These are phyloP conservation scores for Trididemnum clinides DNA, from an alignment of 23 tunicate genomes.

Conservation along the genomic window DNA sequence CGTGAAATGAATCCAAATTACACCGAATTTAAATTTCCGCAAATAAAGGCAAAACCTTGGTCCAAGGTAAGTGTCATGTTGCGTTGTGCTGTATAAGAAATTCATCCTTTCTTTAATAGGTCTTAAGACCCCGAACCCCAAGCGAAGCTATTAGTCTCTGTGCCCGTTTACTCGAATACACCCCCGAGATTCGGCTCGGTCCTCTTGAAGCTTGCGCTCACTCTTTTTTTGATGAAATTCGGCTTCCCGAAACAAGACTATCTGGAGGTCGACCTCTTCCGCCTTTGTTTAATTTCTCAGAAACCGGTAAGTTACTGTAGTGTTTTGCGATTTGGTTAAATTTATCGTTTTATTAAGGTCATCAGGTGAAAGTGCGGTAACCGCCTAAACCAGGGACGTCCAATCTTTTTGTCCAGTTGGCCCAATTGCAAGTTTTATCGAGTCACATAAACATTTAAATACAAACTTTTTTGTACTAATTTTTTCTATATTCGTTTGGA, in stretches of 20 bases:
- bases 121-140: constrained; percentile 94
- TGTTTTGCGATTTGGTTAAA: no score
- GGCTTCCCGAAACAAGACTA: constrained; percentile 60
- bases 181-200: constrained; percentile 87
- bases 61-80: constrained; percentile 49
- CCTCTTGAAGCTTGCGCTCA: constrained; percentile 97
- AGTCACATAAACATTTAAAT: no score
- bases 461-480: no score
- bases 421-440: no score
- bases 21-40: constrained; percentile 98
- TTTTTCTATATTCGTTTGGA: no score
- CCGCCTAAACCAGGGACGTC: no score
- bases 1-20: constrained; percentile 99
- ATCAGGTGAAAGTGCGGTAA: no score
- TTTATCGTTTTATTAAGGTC: no score
- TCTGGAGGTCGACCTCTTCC: constrained; percentile 82
- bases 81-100: not conserved
- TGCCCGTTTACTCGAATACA: constrained; percentile 83
- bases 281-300: constrained; percentile 89
- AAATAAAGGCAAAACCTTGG: constrained; percentile 99
- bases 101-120: constrained; percentile 22
- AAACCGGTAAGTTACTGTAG: constrained; percentile 49
- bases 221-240: constrained; percentile 87
- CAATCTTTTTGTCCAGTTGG: no score
- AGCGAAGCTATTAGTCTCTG: constrained; percentile 91